Conservation (phyloP, 2,113 vertebrate species). For the Lepisosteus osseus region DNA sequence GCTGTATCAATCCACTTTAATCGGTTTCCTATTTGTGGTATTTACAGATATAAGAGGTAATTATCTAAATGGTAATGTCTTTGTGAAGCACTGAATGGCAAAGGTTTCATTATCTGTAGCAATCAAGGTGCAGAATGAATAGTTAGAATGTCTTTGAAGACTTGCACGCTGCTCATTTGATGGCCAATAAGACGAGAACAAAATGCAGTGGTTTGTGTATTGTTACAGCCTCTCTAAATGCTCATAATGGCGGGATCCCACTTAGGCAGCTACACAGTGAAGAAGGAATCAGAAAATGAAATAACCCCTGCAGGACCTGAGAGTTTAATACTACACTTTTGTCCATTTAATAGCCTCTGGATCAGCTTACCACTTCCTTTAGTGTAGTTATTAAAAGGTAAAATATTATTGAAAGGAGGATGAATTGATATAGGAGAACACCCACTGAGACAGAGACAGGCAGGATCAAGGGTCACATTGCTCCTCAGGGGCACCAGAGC, state of each 20-base stretch:
- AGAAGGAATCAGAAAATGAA: neutral
- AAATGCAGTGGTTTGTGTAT: too few relatives aligned
- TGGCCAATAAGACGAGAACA: neutral
- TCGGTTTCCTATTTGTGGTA: neutral
- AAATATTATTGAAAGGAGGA: neutral
- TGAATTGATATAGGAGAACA: neutral
- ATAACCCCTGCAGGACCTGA: neutral
- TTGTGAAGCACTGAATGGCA: neutral
- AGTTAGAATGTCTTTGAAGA: neutral
- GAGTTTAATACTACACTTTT: slow-evolving; percentile 10
- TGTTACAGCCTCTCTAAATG: neutral
- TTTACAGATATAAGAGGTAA: slow-evolving; percentile 7
- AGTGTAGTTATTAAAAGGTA: slow-evolving; percentile 2
- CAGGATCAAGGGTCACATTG: slow-evolving; percentile 16
- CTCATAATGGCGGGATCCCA: neutral
- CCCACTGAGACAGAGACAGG: slow-evolving; percentile 9
- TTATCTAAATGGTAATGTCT: neutral
- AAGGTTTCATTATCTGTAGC: neutral
- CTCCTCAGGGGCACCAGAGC: slow-evolving; percentile 2
- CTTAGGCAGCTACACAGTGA: neutral
- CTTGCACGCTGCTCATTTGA: neutral
- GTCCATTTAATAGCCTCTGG: neutral
- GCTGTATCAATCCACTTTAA: slow-evolving; percentile 6
- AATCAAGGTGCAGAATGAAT: neutral
- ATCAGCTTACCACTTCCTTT: slow-evolving; percentile 6